phyloP scores from a whole-genome alignment of 2,797 vertebrate genomes.

The Distichodus sexfasciatus region DNA sequence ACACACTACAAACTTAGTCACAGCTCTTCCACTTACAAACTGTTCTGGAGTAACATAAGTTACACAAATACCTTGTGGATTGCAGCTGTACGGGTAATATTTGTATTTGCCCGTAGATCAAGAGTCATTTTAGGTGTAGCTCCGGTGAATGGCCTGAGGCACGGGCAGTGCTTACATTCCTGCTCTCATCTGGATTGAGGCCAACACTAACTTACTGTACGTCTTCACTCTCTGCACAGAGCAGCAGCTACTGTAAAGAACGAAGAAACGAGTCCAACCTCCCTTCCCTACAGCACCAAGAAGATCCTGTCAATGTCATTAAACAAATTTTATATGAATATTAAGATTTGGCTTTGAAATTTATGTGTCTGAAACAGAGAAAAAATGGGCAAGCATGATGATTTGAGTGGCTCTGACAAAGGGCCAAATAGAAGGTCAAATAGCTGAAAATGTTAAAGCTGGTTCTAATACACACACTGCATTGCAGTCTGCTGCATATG shows the following conservation, averaged over 20 bases:
- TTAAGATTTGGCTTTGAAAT: too few relatives aligned
- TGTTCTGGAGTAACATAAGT: background rate
- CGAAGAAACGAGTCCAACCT: background rate
- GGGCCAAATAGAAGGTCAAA: background rate
- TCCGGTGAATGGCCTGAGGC: constrained; percentile 1
- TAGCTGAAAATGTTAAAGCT: too few relatives aligned
- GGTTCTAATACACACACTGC: too few relatives aligned
- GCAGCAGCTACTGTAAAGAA: background rate
- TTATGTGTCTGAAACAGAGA: too few relatives aligned
- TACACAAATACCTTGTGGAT: background rate
- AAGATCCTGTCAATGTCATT: too few relatives aligned
- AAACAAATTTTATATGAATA: too few relatives aligned
- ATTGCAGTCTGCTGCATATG: background rate
- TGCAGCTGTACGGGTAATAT: background rate
- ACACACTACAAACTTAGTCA: background rate
- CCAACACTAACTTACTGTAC: background rate
- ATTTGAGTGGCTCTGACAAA: too few relatives aligned
- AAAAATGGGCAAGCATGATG: too few relatives aligned
- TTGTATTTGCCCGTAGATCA: background rate
- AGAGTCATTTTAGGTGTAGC: background rate
- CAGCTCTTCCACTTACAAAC: background rate
- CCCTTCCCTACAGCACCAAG: too few relatives aligned
- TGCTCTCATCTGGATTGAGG: constrained; percentile 19
- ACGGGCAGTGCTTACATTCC: constrained; percentile 12
- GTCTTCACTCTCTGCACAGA: background rate